Evolutionary conservation across 2,888 invertebrate genomes (phyloP), one percentile per base, ranked within the genome.

Genomic region (Homarus gammarus): DNA sequence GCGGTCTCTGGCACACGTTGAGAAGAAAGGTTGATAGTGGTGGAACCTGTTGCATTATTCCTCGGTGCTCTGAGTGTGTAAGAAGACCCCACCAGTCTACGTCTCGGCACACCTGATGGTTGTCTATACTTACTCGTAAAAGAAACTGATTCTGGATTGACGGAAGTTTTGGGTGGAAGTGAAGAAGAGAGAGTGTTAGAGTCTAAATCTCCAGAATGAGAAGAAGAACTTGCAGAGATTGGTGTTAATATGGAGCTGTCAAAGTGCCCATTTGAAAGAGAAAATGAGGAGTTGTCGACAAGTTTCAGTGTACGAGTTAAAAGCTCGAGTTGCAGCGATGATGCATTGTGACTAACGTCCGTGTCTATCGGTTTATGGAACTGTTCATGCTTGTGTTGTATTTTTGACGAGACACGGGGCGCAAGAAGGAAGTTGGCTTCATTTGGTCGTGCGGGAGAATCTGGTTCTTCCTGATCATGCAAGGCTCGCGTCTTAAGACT

Each of bases 181-280:
- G 73, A 49, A 75, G 40, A 5, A 5, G 44, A 49, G 6, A 44
- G n/a, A 38, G 15, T 22, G n/a, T 36, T 27, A 75, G 33, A n/a
- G 18, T 40, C 31, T 33, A 18, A 33, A 12, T 79, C 33, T 33
- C 56, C 78, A 18, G 56, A 31, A 15, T 8, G 10, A 51, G 31
- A 56, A 31, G 8, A 36, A 36, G 78, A 31, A 31, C 12, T 51
- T 79, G 12, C 36, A 56, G 78, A 56, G 2, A 36, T 3, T 51
- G 22, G 6, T 33, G 78, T 79, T 79, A 79, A 79, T 79, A 51
- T 18, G 12, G 78, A 56, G 56, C 78, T 33, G 78, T 79, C 78
- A n/a, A 36, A 33, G 12, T 51, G 78, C 56, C 33, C 78, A 56
- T 27, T 51, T 31, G 27, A 22, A 33, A 36, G 33, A 40, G 49